Evolutionary conservation across 2,113 vertebrate species (phyloP), one percentile per base, ranked within the genome.

Genomic region (Bubo blakistoni): DNA sequence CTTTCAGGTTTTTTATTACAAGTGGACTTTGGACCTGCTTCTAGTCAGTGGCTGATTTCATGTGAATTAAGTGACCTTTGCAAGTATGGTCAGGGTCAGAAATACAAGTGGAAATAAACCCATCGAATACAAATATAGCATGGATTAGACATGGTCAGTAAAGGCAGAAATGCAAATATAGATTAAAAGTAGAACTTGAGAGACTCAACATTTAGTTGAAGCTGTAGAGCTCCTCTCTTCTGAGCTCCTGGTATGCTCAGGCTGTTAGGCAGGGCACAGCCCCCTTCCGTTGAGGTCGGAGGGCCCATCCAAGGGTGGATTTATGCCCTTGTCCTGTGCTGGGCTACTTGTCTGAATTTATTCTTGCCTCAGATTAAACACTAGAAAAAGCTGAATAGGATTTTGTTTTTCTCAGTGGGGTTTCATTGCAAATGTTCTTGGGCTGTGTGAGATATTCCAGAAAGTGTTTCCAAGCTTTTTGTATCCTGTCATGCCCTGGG

Each of bases 401-500:
- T 92, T 93, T 92, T 79, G 21, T 63, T 81, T 95, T 81, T 27
- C 21, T 84, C 7, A 0, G 2, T 57, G 34, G 58, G 57, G 40
- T 91, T 91, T 92, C 26, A 44, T 36, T 77, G 32, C 24, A 87
- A 74, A 65, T 7, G 16, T 91, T 76, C 58, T 42, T 62, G 81
- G 57, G 25, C n/a, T 85, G 58, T 13, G 42, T 65, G 89, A 94
- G 73, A 73, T 85, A 42, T 85, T 94, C 84, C 89, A 82, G 70
- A 49, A 87, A 87, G 84, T 30, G 52, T 73, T 87, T 92, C 91
- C 91, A 95, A 77, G 46, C 27, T 54, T 61, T 90, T 91, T 81
- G 40, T 74, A 92, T 95, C 62, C 92, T 76, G 24, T 69, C 36
- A 54, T 58, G 18, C 70, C 34, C 70, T 58, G 22, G 92, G 92